Conservation (phyloP, 1,140 invertebrate species). For the Drosophila gunungcola region DNA sequence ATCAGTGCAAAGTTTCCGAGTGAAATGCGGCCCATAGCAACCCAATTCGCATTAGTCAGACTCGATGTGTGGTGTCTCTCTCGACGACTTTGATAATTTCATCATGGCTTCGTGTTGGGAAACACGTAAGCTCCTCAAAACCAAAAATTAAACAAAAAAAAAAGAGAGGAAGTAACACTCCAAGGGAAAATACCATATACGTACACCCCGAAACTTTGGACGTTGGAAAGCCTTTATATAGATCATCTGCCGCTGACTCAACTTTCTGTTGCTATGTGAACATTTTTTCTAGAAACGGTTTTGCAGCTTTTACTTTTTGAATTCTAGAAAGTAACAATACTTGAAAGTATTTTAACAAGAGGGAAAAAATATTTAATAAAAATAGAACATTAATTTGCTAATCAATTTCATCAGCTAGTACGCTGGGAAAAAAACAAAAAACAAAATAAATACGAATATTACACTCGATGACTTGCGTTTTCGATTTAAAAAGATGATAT, state of each 20-base stretch:
- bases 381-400: not conserved
- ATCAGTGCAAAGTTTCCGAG: constrained; percentile 21
- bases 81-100: constrained; percentile 17
- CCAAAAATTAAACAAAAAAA: not conserved
- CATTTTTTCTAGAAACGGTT: not conserved
- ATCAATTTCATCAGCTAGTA: not conserved
- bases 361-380: not conserved
- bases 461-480: not conserved
- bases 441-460: not conserved
- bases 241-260: constrained; percentile 32
- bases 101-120: constrained; percentile 30
- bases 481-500: not conserved
- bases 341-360: not conserved
- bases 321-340: constrained; percentile 5
- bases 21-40: constrained; percentile 33
- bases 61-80: constrained; percentile 8
- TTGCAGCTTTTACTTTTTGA: not conserved
- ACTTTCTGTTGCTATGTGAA: constrained; percentile 23
- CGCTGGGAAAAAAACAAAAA: not conserved
- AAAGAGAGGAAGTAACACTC: constrained; percentile 10
- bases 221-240: constrained; percentile 10
- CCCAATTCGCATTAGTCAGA: constrained; percentile 32
- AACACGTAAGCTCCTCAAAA: constrained; percentile 29
- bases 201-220: constrained; percentile 24
- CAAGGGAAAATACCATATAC: constrained; percentile 13